Percentiles rank a stretch among this genome's conserved stretches.
Evolutionary conservation across 2,113 vertebrate genomes (phyloP).

Genomic region (Acinonyx jubatus): DNA sequence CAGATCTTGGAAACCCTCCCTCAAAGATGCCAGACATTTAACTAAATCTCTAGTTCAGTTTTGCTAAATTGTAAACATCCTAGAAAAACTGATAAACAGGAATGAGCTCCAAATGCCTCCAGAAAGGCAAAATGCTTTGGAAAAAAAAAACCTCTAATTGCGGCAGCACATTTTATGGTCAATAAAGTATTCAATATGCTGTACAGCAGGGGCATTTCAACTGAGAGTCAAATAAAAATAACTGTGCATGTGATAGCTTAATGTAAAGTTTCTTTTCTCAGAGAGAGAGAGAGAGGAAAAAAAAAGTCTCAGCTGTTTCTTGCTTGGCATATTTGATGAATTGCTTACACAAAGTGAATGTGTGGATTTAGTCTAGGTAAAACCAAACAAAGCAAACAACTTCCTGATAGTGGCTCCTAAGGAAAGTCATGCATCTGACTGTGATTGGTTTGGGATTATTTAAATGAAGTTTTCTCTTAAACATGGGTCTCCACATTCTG

Average conservation of each 20-base stretch:
- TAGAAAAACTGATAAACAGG: slow-evolving; percentile 50
- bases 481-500: not conserved
- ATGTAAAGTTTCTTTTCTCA: slow-evolving; percentile 68
- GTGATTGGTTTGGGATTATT: not conserved
- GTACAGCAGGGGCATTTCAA: slow-evolving; percentile 60
- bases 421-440: not conserved
- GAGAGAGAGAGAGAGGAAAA: not conserved
- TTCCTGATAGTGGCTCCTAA: not conserved
- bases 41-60: slow-evolving; percentile 37
- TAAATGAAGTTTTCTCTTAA: not conserved
- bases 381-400: slow-evolving; percentile 43
- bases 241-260: slow-evolving; percentile 45
- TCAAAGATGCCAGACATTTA: slow-evolving; percentile 48
- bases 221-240: slow-evolving; percentile 75
- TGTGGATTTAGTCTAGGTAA: slow-evolving; percentile 40
- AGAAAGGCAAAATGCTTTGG: slow-evolving; percentile 60
- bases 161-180: slow-evolving; percentile 76
- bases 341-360: slow-evolving; percentile 25
- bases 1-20: not conserved
- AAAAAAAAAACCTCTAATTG: slow-evolving; percentile 60
- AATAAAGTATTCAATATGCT: slow-evolving; percentile 73
- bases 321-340: slow-evolving; percentile 56
- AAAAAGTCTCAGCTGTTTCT: slow-evolving; percentile 9
- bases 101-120: slow-evolving; percentile 54
- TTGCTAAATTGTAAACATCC: slow-evolving; percentile 60